These are phyloP conservation scores for Aphis craccivora DNA, from an alignment of 1,140 invertebrate species.

Conservation along the genomic window DNA sequence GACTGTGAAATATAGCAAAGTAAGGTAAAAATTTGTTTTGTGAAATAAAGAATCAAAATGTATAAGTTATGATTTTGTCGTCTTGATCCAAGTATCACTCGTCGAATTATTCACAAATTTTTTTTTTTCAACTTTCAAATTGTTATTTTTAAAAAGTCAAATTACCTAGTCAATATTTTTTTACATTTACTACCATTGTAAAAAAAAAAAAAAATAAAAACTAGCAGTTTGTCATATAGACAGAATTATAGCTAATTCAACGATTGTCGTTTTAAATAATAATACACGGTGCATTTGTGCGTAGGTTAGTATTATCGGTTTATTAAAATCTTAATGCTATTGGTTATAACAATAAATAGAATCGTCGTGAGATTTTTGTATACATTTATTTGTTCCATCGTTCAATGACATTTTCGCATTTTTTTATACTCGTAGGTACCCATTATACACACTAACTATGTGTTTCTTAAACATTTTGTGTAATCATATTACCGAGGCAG, in stretches of 20 bases:
- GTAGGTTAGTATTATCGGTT: neutral
- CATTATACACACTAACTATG: too few relatives aligned
- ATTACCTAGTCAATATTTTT: too few relatives aligned
- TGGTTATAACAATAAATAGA: neutral
- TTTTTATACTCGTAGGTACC: too few relatives aligned
- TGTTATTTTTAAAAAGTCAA: too few relatives aligned
- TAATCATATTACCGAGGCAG: too few relatives aligned
- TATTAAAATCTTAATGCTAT: neutral
- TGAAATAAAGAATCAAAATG: neutral
- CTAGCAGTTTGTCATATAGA: neutral
- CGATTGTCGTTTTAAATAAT: fast-evolving
- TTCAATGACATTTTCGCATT: too few relatives aligned
- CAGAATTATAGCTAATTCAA: neutral
- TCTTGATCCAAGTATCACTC: neutral
- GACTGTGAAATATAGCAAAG: neutral
- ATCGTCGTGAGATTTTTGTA: neutral
- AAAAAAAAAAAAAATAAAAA: too few relatives aligned
- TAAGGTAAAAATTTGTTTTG: neutral
- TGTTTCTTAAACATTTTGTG: neutral
- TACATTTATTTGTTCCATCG: neutral
- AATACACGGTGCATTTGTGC: neutral
- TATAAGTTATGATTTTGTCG: neutral
- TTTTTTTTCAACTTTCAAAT: neutral
- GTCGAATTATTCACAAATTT: neutral
- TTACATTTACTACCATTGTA: too few relatives aligned